A percentile compares a stretch with the other conserved stretches of the same genome.
Evolutionary conservation across 2,113 vertebrate genomes (phyloP).

Genomic region (Cheilinus undulatus): DNA sequence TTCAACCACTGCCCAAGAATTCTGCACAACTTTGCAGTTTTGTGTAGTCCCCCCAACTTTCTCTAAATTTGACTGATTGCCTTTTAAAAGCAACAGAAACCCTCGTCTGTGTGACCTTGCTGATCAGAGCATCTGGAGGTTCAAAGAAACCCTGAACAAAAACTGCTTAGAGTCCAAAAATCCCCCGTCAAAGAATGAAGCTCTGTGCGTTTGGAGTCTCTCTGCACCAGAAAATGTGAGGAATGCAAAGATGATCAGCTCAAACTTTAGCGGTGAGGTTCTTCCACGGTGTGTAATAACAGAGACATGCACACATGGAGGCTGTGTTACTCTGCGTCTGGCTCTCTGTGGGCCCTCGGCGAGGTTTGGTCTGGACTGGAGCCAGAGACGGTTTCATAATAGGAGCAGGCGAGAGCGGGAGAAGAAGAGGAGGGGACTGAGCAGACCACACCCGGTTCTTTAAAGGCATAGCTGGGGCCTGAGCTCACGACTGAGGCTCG

Average conservation of each 20-base stretch:
- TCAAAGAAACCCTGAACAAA: background rate
- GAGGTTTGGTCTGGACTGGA: constrained; percentile 41
- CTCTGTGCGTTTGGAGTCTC: background rate
- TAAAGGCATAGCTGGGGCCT: constrained; percentile 32
- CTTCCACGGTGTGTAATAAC: constrained; percentile 14
- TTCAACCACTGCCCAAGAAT: too few relatives aligned
- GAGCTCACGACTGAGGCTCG: constrained; percentile 30
- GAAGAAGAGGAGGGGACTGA: background rate
- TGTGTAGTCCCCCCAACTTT: too few relatives aligned
- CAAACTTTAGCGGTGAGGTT: background rate
- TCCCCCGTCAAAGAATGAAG: background rate
- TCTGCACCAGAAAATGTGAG: constrained; percentile 17
- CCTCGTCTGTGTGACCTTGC: background rate
- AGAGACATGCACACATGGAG: background rate
- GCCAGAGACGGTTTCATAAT: constrained; percentile 58
- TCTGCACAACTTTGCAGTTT: too few relatives aligned
- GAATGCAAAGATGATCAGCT: constrained; percentile 13
- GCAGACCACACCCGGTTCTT: constrained; percentile 55
- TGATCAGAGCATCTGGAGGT: background rate
- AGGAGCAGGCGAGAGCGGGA: constrained; percentile 32
- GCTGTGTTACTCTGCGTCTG: constrained; percentile 9
- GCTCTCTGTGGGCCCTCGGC: constrained; percentile 21
- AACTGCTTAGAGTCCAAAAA: background rate
- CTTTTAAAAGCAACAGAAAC: too few relatives aligned
- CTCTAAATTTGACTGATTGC: too few relatives aligned